Evolutionary conservation across 1,140 invertebrate species (phyloP).

Genomic region (Diabrotica virgifera): DNA sequence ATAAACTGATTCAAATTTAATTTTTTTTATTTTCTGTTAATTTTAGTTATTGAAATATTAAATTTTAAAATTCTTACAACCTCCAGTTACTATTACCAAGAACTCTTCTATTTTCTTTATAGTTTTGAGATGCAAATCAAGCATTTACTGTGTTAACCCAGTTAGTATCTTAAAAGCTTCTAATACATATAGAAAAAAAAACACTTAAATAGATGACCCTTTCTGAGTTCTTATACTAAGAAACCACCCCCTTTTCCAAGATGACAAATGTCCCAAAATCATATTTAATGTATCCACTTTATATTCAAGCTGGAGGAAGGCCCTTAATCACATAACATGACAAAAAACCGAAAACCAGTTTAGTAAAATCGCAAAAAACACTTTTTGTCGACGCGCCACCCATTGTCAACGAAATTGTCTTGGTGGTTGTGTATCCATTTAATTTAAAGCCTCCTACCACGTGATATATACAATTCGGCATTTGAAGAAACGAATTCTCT

Average conservation of each 20-base stretch:
- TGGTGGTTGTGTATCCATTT: neutral
- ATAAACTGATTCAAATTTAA: no score
- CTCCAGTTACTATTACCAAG: no score
- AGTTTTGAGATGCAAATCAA: no score
- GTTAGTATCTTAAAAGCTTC: no score
- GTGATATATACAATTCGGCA: constrained; percentile 27
- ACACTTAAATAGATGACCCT: neutral
- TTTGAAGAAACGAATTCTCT: constrained; percentile 26
- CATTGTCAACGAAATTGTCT: neutral
- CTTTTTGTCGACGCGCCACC: neutral
- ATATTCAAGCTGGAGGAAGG: neutral
- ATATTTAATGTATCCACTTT: neutral
- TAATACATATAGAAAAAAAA: neutral
- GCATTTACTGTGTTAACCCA: no score
- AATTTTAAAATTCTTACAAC: no score
- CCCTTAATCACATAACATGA: neutral
- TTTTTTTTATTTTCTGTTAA: no score
- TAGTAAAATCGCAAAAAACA: constrained; percentile 2
- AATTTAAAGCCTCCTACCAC: constrained; percentile 15
- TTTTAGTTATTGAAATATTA: no score
- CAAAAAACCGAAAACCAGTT: neutral
- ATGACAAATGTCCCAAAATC: neutral
- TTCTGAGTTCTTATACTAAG: neutral
- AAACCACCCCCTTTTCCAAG: neutral
- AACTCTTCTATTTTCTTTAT: no score